Conservation (phyloP, 2,888 invertebrate species). For the Rhagonycha fulva region DNA sequence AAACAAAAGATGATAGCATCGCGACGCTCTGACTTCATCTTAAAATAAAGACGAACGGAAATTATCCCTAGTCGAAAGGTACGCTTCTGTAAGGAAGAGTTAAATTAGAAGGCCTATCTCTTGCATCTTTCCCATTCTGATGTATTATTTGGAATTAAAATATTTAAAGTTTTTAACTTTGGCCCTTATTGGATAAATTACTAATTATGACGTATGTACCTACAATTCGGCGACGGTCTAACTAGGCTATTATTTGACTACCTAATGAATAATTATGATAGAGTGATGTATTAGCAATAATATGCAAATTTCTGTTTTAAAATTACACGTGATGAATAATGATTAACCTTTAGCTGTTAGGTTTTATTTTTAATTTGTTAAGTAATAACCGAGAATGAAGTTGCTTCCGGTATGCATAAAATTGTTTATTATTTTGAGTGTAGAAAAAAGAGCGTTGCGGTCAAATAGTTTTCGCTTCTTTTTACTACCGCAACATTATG, state of each 20-base stretch:
- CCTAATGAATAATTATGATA: not conserved
- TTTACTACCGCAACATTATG: not conserved
- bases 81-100: not conserved
- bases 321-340: not conserved
- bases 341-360: not conserved
- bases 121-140: not conserved
- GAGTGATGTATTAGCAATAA: not conserved
- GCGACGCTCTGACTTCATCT: not conserved
- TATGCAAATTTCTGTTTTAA: not conserved
- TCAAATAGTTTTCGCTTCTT: not conserved
- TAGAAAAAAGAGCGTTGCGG: not conserved
- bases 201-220: no score
- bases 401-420: not conserved
- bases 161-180: no score
- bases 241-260: no score
- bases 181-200: no score
- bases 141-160: no score
- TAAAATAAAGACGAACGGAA: not conserved
- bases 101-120: not conserved
- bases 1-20: not conserved
- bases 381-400: not conserved
- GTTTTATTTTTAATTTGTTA: not conserved
- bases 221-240: no score
- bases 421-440: not conserved
- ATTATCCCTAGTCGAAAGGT: not conserved